Evolutionary conservation across 2,797 vertebrate species (phyloP).

Genomic region (Amazona finschi): DNA sequence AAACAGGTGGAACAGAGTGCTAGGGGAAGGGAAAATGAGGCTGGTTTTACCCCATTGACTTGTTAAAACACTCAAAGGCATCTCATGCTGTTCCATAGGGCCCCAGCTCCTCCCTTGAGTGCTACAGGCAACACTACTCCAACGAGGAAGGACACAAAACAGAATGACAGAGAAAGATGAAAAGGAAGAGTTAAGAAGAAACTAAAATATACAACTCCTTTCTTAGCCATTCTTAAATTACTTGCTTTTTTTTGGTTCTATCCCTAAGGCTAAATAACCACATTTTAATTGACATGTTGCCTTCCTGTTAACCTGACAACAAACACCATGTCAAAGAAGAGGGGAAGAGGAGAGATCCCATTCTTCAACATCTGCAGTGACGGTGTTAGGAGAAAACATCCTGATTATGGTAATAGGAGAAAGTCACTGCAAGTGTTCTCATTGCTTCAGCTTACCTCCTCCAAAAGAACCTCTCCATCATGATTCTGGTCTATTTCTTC

Average conservation of each 20-base stretch:
- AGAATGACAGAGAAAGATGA: not conserved
- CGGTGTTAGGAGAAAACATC: not conserved
- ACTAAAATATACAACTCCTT: not conserved
- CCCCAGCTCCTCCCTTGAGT: not conserved
- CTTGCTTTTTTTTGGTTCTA: not conserved
- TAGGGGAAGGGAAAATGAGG: not conserved
- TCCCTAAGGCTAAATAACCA: not conserved
- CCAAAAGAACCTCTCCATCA: constrained; percentile 81
- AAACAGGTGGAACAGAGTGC: not conserved
- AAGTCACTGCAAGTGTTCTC: not conserved
- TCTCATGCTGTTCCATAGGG: not conserved
- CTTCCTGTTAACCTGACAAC: not conserved
- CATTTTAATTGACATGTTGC: not conserved
- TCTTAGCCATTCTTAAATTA: not conserved
- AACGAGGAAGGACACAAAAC: not conserved
- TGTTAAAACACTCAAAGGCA: not conserved
- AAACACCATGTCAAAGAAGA: not conserved
- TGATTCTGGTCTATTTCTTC: constrained; percentile 90
- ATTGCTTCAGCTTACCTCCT: constrained; percentile 81
- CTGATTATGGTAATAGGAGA: not conserved
- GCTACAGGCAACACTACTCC: not conserved
- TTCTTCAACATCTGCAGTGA: not conserved
- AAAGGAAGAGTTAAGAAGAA: not conserved
- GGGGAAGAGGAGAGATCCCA: not conserved
- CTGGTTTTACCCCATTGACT: not conserved